Percentiles rank a stretch among this genome's conserved stretches.
Conservation (phyloP, 1,140 invertebrate genomes). For the Drosophila lacertosa region DNA sequence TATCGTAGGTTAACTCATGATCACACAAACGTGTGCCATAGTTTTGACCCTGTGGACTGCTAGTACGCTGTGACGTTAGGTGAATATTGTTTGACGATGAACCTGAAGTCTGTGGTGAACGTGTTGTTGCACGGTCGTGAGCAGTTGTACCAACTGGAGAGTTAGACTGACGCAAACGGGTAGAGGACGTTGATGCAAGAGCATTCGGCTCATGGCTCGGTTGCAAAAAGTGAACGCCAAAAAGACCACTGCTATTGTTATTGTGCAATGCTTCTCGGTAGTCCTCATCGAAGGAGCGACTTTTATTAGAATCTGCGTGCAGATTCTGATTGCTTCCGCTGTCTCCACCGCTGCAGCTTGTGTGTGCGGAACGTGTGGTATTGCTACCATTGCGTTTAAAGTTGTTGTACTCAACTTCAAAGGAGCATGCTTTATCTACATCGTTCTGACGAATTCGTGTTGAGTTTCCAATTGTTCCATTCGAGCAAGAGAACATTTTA, state of each 20-base stretch:
- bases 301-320: constrained; percentile 75
- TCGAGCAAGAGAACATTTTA: constrained; percentile 33
- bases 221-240: constrained; percentile 58
- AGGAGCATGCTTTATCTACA: constrained; percentile 77
- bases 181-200: constrained; percentile 10
- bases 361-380: constrained; percentile 24
- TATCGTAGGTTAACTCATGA: constrained; percentile 81
- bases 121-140: constrained; percentile 49
- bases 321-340: constrained; percentile 69
- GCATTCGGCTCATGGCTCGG: constrained; percentile 27
- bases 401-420: constrained; percentile 79
- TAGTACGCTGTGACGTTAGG: constrained; percentile 51
- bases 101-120: constrained; percentile 75
- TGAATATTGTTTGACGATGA: constrained; percentile 72
- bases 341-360: constrained; percentile 45
- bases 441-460: constrained; percentile 56
- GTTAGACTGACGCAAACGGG: constrained; percentile 51
- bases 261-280: constrained; percentile 69
- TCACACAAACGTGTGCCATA: constrained; percentile 81
- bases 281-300: constrained; percentile 82
- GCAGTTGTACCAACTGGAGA: constrained; percentile 38
- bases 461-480: constrained; percentile 12
- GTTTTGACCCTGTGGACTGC: constrained; percentile 67
- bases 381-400: constrained; percentile 50
- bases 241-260: constrained; percentile 46